A percentile compares a stretch with the other conserved stretches of the same genome.
These are phyloP conservation scores for Pteropus rufus DNA, from an alignment of 2,797 vertebrate genomes.

Conservation along the genomic window DNA sequence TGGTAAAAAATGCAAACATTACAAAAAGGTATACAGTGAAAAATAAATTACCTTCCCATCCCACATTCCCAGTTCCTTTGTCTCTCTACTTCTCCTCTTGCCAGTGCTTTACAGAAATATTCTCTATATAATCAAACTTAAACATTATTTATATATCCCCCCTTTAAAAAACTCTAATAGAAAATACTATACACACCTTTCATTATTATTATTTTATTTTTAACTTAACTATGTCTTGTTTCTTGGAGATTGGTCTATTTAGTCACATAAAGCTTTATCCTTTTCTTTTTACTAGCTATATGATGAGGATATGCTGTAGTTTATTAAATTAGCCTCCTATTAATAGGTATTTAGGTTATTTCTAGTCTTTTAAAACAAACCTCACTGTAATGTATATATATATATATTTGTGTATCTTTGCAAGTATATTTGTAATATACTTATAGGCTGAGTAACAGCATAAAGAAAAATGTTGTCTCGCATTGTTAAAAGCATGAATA, in stretches of 20 bases:
- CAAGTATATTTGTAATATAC: neutral
- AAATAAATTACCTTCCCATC: neutral
- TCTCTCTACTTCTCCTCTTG: neutral
- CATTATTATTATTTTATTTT: neutral
- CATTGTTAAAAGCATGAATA: neutral
- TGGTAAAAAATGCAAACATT: neutral
- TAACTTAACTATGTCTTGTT: neutral
- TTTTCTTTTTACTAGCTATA: neutral
- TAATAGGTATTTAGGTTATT: conserved; percentile 13
- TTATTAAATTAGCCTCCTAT: neutral
- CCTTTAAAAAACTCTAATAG: neutral
- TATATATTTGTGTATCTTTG: neutral
- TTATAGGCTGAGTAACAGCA: neutral
- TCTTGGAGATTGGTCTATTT: neutral
- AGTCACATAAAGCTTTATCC: neutral
- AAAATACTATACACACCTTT: neutral
- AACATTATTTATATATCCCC: neutral
- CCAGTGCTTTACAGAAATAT: neutral
- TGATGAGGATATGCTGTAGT: neutral
- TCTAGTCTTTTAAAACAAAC: conserved; percentile 30
- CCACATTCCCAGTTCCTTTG: neutral
- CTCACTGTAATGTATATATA: neutral
- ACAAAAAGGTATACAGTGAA: neutral
- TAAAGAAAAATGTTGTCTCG: neutral
- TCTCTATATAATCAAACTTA: neutral